Evolutionary conservation across 2,113 vertebrate genomes (phyloP).

Genomic region (Nicator chloris): DNA sequence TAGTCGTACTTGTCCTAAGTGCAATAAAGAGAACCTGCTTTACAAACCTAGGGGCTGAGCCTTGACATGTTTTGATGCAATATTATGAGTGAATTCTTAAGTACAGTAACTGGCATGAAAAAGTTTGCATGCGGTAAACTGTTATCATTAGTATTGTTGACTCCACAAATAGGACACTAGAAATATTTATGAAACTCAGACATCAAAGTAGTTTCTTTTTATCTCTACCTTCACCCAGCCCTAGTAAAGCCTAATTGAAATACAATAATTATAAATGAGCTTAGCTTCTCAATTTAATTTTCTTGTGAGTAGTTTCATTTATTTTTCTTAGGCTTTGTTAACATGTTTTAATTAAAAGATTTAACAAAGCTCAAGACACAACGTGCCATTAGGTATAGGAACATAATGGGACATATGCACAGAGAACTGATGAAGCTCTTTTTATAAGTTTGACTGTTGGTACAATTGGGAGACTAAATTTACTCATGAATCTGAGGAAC

Average conservation of each 20-base stretch:
- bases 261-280: constrained; percentile 84
- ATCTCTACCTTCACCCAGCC: constrained; percentile 63
- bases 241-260: constrained; percentile 76
- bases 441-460: background rate
- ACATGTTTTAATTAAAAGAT: constrained; percentile 80
- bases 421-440: background rate
- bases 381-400: constrained; percentile 8
- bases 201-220: constrained; percentile 63
- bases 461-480: background rate
- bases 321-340: constrained; percentile 77
- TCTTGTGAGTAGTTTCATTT: constrained; percentile 73
- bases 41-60: background rate
- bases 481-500: background rate
- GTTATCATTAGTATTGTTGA: constrained; percentile 39
- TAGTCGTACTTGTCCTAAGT: background rate
- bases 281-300: constrained; percentile 77
- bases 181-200: constrained; percentile 71
- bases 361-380: constrained; percentile 70
- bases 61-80: background rate
- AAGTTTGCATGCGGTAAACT: background rate
- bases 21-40: background rate
- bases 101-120: background rate
- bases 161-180: constrained; percentile 38
- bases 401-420: background rate
- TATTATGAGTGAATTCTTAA: background rate